Evolutionary conservation across 2,797 vertebrate genomes (phyloP).

Genomic region (Rhinogobio ventralis): DNA sequence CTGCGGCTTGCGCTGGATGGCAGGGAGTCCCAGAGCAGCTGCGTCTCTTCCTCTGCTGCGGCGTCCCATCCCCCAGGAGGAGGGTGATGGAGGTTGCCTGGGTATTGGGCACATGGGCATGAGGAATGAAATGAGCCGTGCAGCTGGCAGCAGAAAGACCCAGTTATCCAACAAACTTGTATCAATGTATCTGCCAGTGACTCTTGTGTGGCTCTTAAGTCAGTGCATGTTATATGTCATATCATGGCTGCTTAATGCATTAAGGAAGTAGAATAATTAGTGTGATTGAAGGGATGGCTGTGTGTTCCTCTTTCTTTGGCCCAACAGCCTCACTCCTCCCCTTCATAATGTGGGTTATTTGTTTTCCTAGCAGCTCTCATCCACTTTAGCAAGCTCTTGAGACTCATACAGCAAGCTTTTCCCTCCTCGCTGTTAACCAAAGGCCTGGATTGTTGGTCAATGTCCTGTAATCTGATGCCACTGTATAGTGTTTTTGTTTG

Average conservation of each 20-base stretch:
- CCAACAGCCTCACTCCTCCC: conserved; percentile 8
- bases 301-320: conserved; percentile 5
- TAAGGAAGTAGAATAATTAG: conserved; percentile 24
- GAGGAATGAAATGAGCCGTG: neutral
- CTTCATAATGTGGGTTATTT: conserved; percentile 34
- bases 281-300: conserved; percentile 2
- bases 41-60: conserved; percentile 10
- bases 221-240: neutral
- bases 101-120: conserved; percentile 18
- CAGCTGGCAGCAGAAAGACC: neutral
- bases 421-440: neutral
- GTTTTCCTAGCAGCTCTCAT: conserved; percentile 30
- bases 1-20: neutral
- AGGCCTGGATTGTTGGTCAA: neutral
- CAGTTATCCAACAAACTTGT: neutral
- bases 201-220: neutral
- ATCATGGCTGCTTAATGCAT: neutral
- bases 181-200: neutral
- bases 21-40: conserved; percentile 39
- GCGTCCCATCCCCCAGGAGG: conserved; percentile 7
- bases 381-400: conserved; percentile 35
- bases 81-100: conserved; percentile 5
- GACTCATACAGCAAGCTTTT: conserved; percentile 1
- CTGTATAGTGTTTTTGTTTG: neutral
- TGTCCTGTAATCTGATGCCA: conserved; percentile 19